A percentile compares a stretch with the other conserved stretches of the same genome.
phyloP scores from a whole-genome alignment of 2,888 invertebrate genomes.

The Hoplodrina ambigua region DNA sequence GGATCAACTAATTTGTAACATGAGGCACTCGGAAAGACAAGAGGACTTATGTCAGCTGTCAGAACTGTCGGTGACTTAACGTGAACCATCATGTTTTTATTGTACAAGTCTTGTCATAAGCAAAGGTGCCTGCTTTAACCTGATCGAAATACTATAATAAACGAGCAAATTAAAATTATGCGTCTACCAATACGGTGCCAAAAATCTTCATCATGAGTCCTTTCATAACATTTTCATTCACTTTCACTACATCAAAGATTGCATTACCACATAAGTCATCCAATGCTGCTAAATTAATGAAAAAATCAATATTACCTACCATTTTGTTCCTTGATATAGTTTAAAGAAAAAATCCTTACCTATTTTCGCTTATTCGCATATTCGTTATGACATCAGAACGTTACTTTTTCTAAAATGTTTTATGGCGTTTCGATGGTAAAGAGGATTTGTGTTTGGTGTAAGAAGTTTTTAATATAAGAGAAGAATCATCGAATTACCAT shows the following conservation, averaged over 20 bases:
- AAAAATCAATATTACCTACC: background rate
- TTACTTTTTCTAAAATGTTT: slow-evolving; percentile 13
- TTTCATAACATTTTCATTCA: background rate
- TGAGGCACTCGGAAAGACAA: too few species aligned
- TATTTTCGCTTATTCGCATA: slow-evolving; percentile 74
- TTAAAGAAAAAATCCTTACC: slow-evolving; percentile 61
- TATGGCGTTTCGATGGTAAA: slow-evolving; percentile 35
- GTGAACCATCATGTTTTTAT: background rate
- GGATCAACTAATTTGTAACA: too few species aligned
- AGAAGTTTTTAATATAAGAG: slow-evolving; percentile 11
- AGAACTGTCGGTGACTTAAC: background rate
- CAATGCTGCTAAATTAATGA: background rate
- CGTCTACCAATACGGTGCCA: too few species aligned
- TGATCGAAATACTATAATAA: too few species aligned
- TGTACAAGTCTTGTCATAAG: background rate
- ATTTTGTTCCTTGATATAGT: background rate
- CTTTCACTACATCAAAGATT: background rate
- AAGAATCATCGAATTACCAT: too few species aligned
- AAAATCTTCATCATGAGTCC: background rate
- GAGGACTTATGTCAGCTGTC: background rate
- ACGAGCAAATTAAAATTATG: too few species aligned
- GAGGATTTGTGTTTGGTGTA: slow-evolving; percentile 14
- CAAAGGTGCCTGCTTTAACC: too few species aligned
- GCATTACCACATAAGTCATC: too few species aligned
- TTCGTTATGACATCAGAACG: slow-evolving; percentile 60